Evolutionary conservation across 2,888 invertebrate species (phyloP).

Genomic region (Miltochrista miniata): DNA sequence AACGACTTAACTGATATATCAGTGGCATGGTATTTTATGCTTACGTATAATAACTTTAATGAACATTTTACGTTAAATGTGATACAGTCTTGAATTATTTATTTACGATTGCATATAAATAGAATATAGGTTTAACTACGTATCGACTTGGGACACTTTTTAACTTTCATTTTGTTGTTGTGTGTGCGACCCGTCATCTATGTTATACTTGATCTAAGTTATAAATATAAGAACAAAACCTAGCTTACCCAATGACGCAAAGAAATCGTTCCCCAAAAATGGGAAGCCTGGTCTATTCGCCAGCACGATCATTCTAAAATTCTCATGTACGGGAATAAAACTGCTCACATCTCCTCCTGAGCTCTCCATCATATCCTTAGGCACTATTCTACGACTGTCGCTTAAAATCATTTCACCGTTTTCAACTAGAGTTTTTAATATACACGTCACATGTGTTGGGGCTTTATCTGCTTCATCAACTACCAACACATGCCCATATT

Average conservation of each 20-base stretch:
- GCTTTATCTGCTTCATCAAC: slow-evolving; percentile 99
- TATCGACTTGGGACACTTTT: too few relatives aligned
- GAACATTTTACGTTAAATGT: too few relatives aligned
- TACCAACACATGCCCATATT: slow-evolving; percentile 94
- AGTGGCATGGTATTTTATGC: too few relatives aligned
- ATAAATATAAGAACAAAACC: too few relatives aligned
- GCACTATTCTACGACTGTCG: slow-evolving; percentile 95
- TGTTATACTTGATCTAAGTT: too few relatives aligned
- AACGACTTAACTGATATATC: too few relatives aligned
- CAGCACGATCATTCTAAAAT: slow-evolving; percentile 96
- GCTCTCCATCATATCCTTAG: slow-evolving; percentile 70
- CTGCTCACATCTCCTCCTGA: slow-evolving; percentile 70
- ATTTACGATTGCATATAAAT: too few relatives aligned
- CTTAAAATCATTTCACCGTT: slow-evolving; percentile 97
- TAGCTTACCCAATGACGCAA: slow-evolving; percentile 88
- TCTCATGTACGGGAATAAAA: slow-evolving; percentile 93
- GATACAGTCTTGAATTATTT: too few relatives aligned
- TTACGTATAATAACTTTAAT: too few relatives aligned
- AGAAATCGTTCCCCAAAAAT: slow-evolving; percentile 98
- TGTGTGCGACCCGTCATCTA: too few relatives aligned
- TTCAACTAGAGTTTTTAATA: slow-evolving; percentile 97
- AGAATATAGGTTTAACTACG: too few relatives aligned
- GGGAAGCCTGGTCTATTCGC: slow-evolving; percentile 99
- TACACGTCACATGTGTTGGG: slow-evolving; percentile 98
- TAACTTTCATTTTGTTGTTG: too few relatives aligned